phyloP scores from a whole-genome alignment of 2,888 invertebrate genomes.

The Argyra leucocephala region DNA sequence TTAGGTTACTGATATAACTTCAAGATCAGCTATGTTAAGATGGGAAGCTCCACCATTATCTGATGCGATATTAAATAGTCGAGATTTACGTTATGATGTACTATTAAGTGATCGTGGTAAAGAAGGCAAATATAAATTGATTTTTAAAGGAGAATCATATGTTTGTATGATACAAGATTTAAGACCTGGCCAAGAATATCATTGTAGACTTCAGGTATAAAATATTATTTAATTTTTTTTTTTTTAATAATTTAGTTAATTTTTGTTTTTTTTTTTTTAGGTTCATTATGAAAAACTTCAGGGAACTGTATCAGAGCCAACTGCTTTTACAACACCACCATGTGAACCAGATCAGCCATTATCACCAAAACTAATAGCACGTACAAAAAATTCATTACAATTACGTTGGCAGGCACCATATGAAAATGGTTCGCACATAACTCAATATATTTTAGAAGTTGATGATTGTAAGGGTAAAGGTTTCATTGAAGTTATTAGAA shows the following conservation, averaged over 20 bases:
- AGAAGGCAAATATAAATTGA: conserved; percentile 75
- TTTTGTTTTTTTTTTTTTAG: conserved; percentile 19
- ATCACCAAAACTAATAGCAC: conserved; percentile 62
- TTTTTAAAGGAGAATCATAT: conserved; percentile 67
- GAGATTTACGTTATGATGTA: conserved; percentile 64
- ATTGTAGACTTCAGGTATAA: conserved; percentile 64
- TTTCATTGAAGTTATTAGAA: conserved; percentile 65
- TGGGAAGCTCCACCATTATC: conserved; percentile 58
- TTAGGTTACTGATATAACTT: conserved; percentile 72
- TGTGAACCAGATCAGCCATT: conserved; percentile 72
- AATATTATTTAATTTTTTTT: not conserved
- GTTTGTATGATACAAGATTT: conserved; percentile 75
- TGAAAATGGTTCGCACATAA: conserved; percentile 72
- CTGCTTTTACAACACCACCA: conserved; percentile 68
- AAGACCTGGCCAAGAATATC: conserved; percentile 79
- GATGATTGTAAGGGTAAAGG: conserved; percentile 60
- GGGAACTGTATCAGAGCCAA: conserved; percentile 67
- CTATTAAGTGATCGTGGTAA: conserved; percentile 66
- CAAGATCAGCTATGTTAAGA: conserved; percentile 74
- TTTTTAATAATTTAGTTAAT: not conserved
- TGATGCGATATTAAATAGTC: conserved; percentile 30
- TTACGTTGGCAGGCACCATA: conserved; percentile 61
- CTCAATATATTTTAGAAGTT: conserved; percentile 67
- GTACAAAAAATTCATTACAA: conserved; percentile 61
- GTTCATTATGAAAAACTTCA: conserved; percentile 56